phyloP scores from a whole-genome alignment of 1,140 invertebrate species.

The Caerostris extrusa region DNA sequence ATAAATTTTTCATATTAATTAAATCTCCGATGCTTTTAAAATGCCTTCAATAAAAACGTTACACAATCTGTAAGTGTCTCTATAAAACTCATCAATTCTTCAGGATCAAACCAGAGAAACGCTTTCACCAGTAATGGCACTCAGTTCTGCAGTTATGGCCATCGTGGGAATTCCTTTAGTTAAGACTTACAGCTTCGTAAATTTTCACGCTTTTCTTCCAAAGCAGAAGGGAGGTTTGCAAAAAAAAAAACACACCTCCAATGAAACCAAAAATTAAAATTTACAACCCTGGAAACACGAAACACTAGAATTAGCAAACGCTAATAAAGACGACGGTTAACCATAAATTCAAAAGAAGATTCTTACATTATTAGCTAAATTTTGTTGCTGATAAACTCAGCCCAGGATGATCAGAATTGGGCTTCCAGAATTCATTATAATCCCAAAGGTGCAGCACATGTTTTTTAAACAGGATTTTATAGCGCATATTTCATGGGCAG shows the following conservation, averaged over 20 bases:
- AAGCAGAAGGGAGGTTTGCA: background rate
- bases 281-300: background rate
- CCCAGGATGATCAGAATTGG: constrained; percentile 9
- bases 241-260: background rate
- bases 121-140: background rate
- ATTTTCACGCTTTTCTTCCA: background rate
- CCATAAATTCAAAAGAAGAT: constrained; percentile 7
- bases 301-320: background rate
- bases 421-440: constrained; percentile 12
- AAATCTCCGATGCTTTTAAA: background rate
- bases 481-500: background rate
- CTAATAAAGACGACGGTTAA: constrained; percentile 9
- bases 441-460: background rate
- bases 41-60: background rate
- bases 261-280: background rate
- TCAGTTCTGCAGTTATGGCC: background rate
- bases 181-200: constrained; percentile 3
- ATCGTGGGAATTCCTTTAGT: background rate
- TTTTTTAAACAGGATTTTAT: background rate
- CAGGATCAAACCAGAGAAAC: background rate
- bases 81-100: background rate
- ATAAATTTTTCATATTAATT: background rate
- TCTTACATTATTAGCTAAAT: constrained; percentile 3
- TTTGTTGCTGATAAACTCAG: constrained; percentile 18
- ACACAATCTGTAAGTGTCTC: background rate